Base-by-base conservation (phyloP, 2,888 invertebrate genomes). In the Lycaena phlaeas region DNA sequence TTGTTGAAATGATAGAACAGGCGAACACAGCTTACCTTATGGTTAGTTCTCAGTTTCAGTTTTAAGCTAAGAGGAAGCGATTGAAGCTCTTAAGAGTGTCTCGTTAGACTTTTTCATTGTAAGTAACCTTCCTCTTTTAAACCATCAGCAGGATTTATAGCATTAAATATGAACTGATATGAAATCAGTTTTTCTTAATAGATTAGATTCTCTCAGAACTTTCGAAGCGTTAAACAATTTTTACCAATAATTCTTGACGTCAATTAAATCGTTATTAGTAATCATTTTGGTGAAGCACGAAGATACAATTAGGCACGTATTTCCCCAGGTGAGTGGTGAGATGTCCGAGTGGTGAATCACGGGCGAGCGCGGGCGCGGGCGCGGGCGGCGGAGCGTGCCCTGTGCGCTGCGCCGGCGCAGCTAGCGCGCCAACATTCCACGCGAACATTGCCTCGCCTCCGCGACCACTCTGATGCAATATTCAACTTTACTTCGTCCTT, bases 401-500 rank as follows among this genome's bases (percentile, higher is more conserved):
- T 54, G 57, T 56, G 61, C 60, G n/a, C 45, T 47, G 57, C 51
- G 53, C 53, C 52, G 53, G 51, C 52, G 46, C 53, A 47, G 51
- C 53, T 52, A 45, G 52, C 58, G 64, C 64, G 64, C 70, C 71
- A 61, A 64, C 82, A 82, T 82, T 82, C 82, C 81, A 59, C 58
- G 72, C 71, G 81, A 75, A 50, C 81, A 64, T 81, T 81, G 79
- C 77, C 81, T 81, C 69, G 72, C 61, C 64, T 58, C 69, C 64
- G 68, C 73, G 66, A 66, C 67, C 61, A 58, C 72, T 74, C 76
- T 82, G 81, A 82, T 79, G 81, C 82, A 82, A 81, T 78, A 81
- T 81, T 82, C 78, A 81, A 79, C 79, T 81, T 79, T 81, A 81
- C 77, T 71, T 78, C 81, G 81, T 82, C 81, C 82, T 84, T 84